Evolutionary conservation across 2,113 vertebrate species (phyloP).

Genomic region (Capricornis sumatraensis): DNA sequence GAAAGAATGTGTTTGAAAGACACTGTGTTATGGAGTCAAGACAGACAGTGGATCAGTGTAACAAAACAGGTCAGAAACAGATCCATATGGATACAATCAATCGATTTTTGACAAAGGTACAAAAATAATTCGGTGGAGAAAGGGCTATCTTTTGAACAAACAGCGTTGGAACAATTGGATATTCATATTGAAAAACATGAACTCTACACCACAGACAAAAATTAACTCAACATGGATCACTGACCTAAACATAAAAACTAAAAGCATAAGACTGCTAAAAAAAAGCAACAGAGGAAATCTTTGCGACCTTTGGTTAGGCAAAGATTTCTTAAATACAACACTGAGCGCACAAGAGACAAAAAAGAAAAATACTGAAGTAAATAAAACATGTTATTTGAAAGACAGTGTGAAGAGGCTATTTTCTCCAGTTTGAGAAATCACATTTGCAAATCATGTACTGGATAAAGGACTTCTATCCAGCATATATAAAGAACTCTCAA

Average conservation of each 20-base stretch:
- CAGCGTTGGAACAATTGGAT: background rate
- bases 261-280: background rate
- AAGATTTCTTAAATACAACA: background rate
- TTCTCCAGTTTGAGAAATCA: background rate
- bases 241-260: background rate
- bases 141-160: background rate
- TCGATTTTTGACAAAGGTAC: background rate
- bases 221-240: background rate
- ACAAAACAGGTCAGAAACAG: background rate
- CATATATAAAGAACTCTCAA: background rate
- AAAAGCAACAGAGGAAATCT: background rate
- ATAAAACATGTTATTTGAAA: background rate
- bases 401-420: background rate
- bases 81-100: background rate
- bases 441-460: background rate
- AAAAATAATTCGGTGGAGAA: background rate
- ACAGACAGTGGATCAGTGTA: background rate
- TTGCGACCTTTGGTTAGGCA: background rate
- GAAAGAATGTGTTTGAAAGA: background rate
- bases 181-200: background rate
- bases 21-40: background rate
- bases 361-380: background rate
- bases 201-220: background rate
- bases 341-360: background rate
- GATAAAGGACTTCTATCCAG: background rate